phyloP scores from a whole-genome alignment of 1,140 invertebrate genomes.

The Eupeodes corollae region DNA sequence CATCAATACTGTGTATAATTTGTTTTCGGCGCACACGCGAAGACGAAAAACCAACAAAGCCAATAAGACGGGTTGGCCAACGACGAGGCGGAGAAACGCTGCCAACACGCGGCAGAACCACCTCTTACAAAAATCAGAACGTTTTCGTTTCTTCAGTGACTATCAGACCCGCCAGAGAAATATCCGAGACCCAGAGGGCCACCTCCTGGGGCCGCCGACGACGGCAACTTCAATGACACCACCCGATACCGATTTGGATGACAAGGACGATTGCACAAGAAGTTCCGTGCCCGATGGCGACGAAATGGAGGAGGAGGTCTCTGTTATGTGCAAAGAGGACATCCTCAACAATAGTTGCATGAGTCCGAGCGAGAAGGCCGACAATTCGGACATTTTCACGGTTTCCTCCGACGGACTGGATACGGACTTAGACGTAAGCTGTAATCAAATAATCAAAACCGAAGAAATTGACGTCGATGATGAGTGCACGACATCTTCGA shows the following conservation, averaged over 20 bases:
- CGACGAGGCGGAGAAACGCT: constrained; percentile 35
- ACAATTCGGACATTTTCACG: constrained; percentile 34
- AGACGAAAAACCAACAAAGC: constrained; percentile 28
- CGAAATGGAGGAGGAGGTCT: background rate
- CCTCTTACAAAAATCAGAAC: constrained; percentile 1
- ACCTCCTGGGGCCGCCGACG: no score
- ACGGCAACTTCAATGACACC: background rate
- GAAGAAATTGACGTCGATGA: constrained; percentile 16
- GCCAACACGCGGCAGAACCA: constrained; percentile 8
- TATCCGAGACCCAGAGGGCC: no score
- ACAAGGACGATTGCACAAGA: background rate
- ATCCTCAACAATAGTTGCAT: constrained; percentile 28
- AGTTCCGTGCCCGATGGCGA: background rate
- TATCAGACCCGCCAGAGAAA: no score
- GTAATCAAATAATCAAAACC: constrained; percentile 7
- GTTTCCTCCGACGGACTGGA: constrained; percentile 34
- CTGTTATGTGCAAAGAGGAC: constrained; percentile 13
- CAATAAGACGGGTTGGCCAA: constrained; percentile 53
- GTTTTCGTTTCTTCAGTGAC: background rate
- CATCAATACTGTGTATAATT: constrained; percentile 15
- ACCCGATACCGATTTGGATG: background rate
- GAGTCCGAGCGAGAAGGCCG: constrained; percentile 30
- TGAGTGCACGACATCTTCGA: background rate
- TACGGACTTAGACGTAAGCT: constrained; percentile 32
- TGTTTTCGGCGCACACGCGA: constrained; percentile 7